phyloP scores from a whole-genome alignment of 1,140 invertebrate species.

The Samia ricini region DNA sequence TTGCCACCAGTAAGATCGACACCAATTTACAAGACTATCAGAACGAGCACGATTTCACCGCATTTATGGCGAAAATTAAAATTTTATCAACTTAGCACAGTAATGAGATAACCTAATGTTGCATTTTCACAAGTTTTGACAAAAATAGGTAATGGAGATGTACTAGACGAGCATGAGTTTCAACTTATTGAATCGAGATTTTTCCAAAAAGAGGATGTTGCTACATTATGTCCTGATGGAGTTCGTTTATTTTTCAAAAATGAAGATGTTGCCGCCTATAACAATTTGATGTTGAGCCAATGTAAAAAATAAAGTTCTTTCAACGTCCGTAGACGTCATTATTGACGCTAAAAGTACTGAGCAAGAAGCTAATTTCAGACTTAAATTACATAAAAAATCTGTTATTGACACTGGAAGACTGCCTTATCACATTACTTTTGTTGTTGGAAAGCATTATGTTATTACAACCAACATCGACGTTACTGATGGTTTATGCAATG shows the following conservation, averaged over 20 bases:
- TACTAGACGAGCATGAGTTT: slow-evolving; percentile 5
- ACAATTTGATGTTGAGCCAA: slow-evolving; percentile 20
- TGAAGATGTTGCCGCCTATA: slow-evolving; percentile 12
- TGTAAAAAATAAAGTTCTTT: slow-evolving; percentile 17
- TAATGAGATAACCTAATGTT: slow-evolving; percentile 22
- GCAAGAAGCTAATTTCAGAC: slow-evolving; percentile 13
- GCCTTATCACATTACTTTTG: slow-evolving; percentile 25
- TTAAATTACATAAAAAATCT: slow-evolving; percentile 19
- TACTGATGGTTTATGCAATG: slow-evolving; percentile 25
- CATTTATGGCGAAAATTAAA: slow-evolving; percentile 20
- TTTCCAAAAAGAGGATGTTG: slow-evolving; percentile 15
- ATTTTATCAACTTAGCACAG: slow-evolving; percentile 25
- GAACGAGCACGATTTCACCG: slow-evolving; percentile 11
- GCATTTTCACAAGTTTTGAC: slow-evolving; percentile 20
- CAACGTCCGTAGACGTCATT: slow-evolving; percentile 15
- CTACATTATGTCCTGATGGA: slow-evolving; percentile 18
- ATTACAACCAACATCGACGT: slow-evolving; percentile 27
- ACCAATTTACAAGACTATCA: slow-evolving; percentile 19
- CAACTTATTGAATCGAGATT: slow-evolving; percentile 20
- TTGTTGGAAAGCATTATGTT: slow-evolving; percentile 14
- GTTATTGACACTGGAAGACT: slow-evolving; percentile 20
- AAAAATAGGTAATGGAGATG: slow-evolving; percentile 16
- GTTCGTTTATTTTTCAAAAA: slow-evolving; percentile 23
- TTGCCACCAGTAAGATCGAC: slow-evolving; percentile 23
- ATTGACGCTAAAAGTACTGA: slow-evolving; percentile 20